A percentile compares a stretch with the other conserved stretches of the same genome.
phyloP scores from a whole-genome alignment of 2,797 vertebrate genomes.

The Halcyon badia region DNA sequence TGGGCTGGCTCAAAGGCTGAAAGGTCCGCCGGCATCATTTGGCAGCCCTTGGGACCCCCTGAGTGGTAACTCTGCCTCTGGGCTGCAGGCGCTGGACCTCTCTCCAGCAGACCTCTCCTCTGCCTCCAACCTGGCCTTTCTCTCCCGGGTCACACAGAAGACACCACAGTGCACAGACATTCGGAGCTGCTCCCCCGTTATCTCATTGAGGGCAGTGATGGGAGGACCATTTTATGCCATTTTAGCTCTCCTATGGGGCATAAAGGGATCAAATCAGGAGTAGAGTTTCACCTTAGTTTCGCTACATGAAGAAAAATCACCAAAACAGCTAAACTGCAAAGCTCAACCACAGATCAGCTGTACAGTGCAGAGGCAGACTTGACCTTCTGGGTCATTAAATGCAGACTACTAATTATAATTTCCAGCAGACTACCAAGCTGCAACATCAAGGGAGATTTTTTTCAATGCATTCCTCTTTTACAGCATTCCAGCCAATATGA shows the following conservation, averaged over 20 bases:
- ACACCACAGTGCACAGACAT: accelerated
- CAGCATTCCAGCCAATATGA: neutral
- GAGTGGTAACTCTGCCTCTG: neutral
- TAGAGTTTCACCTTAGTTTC: neutral
- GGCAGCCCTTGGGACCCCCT: neutral
- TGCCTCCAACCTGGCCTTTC: neutral
- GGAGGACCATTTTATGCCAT: neutral
- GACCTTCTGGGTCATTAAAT: neutral
- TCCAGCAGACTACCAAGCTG: neutral
- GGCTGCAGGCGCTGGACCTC: neutral
- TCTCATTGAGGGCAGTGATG: neutral
- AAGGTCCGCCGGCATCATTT: neutral
- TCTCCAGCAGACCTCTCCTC: neutral
- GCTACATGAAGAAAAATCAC: neutral
- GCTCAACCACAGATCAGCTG: accelerated
- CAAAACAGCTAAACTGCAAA: neutral
- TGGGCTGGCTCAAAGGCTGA: neutral
- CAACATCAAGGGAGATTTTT: neutral
- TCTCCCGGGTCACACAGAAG: accelerated
- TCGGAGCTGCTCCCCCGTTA: neutral
- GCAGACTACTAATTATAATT: neutral
- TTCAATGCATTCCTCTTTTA: neutral
- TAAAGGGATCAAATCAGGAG: neutral
- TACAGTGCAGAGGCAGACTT: neutral
- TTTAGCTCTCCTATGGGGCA: neutral